Evolutionary conservation across 2,113 vertebrate species (phyloP).

Genomic region (Telmatochromis bifrenatus): DNA sequence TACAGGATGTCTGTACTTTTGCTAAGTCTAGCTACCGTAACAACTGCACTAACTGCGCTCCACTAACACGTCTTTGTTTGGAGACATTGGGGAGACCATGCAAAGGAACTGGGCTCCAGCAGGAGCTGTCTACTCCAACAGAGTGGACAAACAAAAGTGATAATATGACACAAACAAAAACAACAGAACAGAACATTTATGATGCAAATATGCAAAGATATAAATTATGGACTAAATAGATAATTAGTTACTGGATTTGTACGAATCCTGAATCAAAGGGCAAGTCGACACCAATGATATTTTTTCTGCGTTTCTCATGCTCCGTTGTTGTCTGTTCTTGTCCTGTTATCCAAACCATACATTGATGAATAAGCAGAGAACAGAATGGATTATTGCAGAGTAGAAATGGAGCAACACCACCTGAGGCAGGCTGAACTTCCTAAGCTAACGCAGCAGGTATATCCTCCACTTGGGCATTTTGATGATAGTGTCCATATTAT

Average conservation of each 20-base stretch:
- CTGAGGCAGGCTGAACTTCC: background rate
- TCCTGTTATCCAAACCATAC: background rate
- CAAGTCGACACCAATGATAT: rapidly evolving
- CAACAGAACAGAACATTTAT: background rate
- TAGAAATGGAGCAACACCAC: background rate
- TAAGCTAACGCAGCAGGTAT: background rate
- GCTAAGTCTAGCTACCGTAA: background rate
- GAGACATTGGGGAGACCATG: background rate
- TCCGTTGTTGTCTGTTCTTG: background rate
- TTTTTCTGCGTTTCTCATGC: background rate
- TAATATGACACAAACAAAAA: background rate
- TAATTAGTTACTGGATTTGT: background rate
- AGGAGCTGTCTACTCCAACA: background rate
- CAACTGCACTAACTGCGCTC: background rate
- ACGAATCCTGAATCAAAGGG: background rate
- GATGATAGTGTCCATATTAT: background rate
- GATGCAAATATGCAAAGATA: background rate
- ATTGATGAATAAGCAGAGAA: background rate
- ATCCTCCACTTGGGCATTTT: background rate
- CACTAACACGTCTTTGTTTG: background rate
- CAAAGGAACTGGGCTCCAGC: background rate
- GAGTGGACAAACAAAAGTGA: background rate
- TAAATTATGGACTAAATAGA: background rate
- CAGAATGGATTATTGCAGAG: background rate
- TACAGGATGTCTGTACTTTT: background rate